These are phyloP conservation scores for Nipponia nippon DNA, from an alignment of 2,113 vertebrate genomes.

Conservation along the genomic window DNA sequence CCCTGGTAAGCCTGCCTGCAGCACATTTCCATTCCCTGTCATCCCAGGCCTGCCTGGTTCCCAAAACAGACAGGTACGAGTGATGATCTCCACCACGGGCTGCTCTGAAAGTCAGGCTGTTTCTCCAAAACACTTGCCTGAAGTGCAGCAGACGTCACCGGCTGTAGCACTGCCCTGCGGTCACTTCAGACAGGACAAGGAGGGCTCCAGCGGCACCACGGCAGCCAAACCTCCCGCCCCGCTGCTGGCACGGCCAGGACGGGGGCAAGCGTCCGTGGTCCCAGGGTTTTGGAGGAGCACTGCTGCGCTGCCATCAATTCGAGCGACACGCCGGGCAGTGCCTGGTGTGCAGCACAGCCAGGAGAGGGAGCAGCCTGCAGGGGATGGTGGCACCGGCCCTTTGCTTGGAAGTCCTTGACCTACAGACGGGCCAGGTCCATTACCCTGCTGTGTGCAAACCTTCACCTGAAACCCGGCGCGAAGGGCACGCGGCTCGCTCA, in stretches of 20 bases:
- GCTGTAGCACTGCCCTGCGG: neutral
- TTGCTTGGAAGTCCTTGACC: neutral
- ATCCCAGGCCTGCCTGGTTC: neutral
- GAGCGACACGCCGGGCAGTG: accelerated
- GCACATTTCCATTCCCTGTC: accelerated
- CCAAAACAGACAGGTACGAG: neutral
- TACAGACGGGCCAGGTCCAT: neutral
- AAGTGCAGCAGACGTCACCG: neutral
- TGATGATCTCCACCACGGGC: accelerated
- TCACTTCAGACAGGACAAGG: neutral
- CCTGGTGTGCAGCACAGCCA: neutral
- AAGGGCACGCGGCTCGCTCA: neutral
- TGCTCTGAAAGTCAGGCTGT: no score
- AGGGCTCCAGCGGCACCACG: accelerated
- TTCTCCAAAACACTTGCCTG: neutral
- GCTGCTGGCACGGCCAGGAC: accelerated
- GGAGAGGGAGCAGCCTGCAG: neutral
- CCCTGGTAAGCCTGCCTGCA: no score
- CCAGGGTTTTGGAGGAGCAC: neutral
- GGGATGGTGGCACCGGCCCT: neutral
- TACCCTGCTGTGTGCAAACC: accelerated
- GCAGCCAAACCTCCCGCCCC: neutral
- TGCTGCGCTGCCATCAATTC: neutral
- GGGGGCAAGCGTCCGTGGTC: accelerated
- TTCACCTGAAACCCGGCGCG: neutral